Evolutionary conservation across 1,140 invertebrate genomes (phyloP), one percentile per base, ranked within the genome.

Genomic region (Trachymyrmex cornetzi): DNA sequence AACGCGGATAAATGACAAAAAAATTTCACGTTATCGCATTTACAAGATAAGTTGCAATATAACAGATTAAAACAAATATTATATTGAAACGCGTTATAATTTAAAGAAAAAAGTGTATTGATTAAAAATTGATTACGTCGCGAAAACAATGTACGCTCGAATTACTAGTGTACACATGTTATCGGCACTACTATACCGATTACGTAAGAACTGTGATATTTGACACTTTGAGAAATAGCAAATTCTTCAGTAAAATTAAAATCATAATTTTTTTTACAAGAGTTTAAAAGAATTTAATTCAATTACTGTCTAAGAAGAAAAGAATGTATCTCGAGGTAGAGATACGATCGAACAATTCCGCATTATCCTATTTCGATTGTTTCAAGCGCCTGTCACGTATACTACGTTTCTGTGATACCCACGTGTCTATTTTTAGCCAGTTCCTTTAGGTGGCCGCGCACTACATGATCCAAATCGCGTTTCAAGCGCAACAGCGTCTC

Each of bases 341-440:
- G n/a, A 27, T 9, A 48, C 38, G n/a, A 30, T 63, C 16, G 16
- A 71, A 59, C 16, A 63, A 74, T 44, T 44, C 16, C 19, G 53
- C 64, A 12, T 48, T 63, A 61, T 74, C 1, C 22, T 24, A 74
- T 59, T 71, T 48, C 19, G 22, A 22, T 57, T 74, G 14, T 27
- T 30, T n/a, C 27, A n/a, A 74, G 55, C 7, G 24, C 22, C 14
- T 7, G 53, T 74, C 27, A 63, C 11, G 14, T 44, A 24, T 7
- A 3, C 16, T 61, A 84, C 14, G 22, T 81, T 81, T 61, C 69
- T 61, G 12, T 22, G 19, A 38, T 55, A 72, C 5, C 34, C 69
- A 34, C 69, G 55, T 50, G 24, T 50, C 69, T 84, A 84, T 84
- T 84, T 84, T 84, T 84, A 84, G 69, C 24, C 27, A 4, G 24